A percentile compares a stretch with the other conserved stretches of the same genome.
Conservation (phyloP, 1,140 invertebrate genomes). For the Eulimnadia texana region DNA sequence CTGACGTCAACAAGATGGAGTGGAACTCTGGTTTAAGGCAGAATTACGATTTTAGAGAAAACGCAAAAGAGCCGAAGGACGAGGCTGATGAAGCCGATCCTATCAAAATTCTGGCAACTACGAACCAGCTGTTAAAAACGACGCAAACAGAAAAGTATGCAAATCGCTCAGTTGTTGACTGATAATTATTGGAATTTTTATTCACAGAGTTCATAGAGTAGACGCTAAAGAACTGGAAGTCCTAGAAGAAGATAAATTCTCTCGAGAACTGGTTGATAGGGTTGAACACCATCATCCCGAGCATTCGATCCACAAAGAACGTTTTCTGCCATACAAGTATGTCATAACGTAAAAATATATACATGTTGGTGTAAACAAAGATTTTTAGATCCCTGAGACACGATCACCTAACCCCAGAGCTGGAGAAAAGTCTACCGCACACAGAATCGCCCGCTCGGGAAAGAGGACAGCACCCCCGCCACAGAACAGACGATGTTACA, state of each 20-base stretch:
- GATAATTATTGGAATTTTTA: too few species aligned
- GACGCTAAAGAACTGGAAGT: neutral
- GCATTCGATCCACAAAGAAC: slow-evolving; percentile 10
- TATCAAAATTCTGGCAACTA: too few species aligned
- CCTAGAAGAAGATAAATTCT: neutral
- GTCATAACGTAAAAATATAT: neutral
- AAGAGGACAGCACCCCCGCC: neutral
- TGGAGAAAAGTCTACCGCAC: neutral
- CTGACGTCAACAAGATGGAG: slow-evolving; percentile 43
- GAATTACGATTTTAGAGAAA: slow-evolving; percentile 22
- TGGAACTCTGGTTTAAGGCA: slow-evolving; percentile 33
- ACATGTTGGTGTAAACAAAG: neutral
- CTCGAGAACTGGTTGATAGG: slow-evolving; percentile 19
- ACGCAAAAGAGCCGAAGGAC: too few species aligned
- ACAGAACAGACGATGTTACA: slow-evolving; percentile 20
- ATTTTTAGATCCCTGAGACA: neutral
- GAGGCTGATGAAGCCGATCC: too few species aligned
- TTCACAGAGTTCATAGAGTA: too few species aligned
- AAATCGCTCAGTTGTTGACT: too few species aligned
- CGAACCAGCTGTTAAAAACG: too few species aligned
- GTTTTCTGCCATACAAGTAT: slow-evolving; percentile 6
- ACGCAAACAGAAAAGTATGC: too few species aligned
- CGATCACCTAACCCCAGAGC: slow-evolving; percentile 1
- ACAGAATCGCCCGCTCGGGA: neutral
- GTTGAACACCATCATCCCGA: slow-evolving; percentile 27